phyloP scores from a whole-genome alignment of 2,797 vertebrate genomes.

The Kryptopterus vitreolus region DNA sequence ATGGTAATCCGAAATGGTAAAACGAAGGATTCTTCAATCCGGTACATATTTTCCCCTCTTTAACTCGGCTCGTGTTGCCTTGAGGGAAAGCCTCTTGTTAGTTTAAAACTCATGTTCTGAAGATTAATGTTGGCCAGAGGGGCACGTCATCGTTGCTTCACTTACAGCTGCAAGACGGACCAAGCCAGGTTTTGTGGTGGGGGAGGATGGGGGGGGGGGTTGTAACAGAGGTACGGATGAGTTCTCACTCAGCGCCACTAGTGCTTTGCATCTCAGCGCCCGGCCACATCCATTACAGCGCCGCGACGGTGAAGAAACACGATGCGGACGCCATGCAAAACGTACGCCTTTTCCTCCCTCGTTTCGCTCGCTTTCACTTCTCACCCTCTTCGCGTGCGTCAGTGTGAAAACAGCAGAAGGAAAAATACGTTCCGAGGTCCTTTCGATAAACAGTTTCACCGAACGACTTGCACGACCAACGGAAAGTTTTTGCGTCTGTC shows the following conservation, averaged over 20 bases:
- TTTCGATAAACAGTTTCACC: constrained; percentile 73
- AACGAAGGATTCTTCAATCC: constrained; percentile 21
- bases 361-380: constrained; percentile 46
- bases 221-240: constrained; percentile 72
- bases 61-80: constrained; percentile 51
- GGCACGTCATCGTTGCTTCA: constrained; percentile 79
- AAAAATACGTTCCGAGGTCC: constrained; percentile 59
- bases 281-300: constrained; percentile 44
- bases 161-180: constrained; percentile 64
- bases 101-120: constrained; percentile 77
- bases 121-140: constrained; percentile 76
- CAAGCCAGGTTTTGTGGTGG: constrained; percentile 70
- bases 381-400: constrained; percentile 49
- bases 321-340: constrained; percentile 36
- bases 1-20: constrained; percentile 1
- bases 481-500: constrained; percentile 75
- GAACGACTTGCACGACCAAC: constrained; percentile 71
- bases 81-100: constrained; percentile 73
- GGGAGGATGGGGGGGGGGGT: too few species aligned
- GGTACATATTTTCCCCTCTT: constrained; percentile 48
- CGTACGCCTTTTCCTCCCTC: constrained; percentile 47
- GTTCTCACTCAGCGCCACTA: constrained; percentile 50
- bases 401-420: constrained; percentile 60
- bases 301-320: constrained; percentile 37
- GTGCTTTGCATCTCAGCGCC: constrained; percentile 33